Percentiles rank a stretch among this genome's conserved stretches.
Evolutionary conservation across 2,797 vertebrate genomes (phyloP).

Genomic region (Thaleichthys pacificus): DNA sequence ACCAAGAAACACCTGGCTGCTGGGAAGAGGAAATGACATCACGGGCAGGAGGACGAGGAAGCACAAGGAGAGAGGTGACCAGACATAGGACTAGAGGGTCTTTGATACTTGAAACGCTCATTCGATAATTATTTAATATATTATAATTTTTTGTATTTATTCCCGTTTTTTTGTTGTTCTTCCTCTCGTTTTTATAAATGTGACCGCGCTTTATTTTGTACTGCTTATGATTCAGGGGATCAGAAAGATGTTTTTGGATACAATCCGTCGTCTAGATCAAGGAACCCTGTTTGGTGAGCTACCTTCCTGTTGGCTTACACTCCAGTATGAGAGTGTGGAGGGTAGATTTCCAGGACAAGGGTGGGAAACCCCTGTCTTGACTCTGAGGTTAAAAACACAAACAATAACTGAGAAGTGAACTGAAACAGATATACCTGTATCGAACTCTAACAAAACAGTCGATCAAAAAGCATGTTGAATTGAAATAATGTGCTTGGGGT

Average conservation of each 20-base stretch:
- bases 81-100: conserved; percentile 22
- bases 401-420: background rate
- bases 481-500: conserved; percentile 25
- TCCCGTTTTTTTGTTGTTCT: conserved; percentile 66
- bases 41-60: background rate
- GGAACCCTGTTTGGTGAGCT: too few relatives aligned
- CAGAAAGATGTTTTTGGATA: background rate
- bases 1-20: conserved; percentile 69
- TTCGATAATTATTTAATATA: too few relatives aligned
- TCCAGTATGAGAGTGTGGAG: too few relatives aligned
- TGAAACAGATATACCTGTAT: conserved; percentile 4
- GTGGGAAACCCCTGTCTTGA: background rate
- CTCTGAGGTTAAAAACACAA: background rate
- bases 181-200: conserved; percentile 47
- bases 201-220: conserved; percentile 41
- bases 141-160: conserved; percentile 79
- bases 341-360: too few relatives aligned
- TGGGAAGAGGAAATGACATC: conserved; percentile 66
- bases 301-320: too few relatives aligned
- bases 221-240: conserved; percentile 31
- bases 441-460: conserved; percentile 13
- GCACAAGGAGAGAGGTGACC: conserved; percentile 17
- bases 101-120: conserved; percentile 72
- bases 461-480: conserved; percentile 9
- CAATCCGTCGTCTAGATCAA: background rate